These are phyloP conservation scores for Suncus etruscus DNA, from an alignment of 2,113 vertebrate species.

Conservation along the genomic window DNA sequence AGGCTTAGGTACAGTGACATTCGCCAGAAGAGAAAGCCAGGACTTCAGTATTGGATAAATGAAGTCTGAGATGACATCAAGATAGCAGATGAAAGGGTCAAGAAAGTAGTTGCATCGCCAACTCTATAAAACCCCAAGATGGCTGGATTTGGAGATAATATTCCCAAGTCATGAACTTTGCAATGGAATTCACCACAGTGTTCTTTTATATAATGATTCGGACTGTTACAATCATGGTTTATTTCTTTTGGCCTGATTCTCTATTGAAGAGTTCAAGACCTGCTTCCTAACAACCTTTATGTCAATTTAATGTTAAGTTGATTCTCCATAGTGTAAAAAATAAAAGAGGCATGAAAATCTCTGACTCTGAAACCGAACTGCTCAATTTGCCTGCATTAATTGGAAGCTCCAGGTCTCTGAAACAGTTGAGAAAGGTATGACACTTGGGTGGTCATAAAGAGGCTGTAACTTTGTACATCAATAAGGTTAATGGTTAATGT, in stretches of 20 bases:
- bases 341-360: slow-evolving; percentile 39
- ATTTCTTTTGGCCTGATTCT: slow-evolving; percentile 62
- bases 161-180: slow-evolving; percentile 70
- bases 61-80: slow-evolving; percentile 63
- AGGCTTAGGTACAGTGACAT: slow-evolving; percentile 44
- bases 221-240: slow-evolving; percentile 66
- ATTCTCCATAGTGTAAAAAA: slow-evolving; percentile 44
- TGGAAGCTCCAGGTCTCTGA: slow-evolving; percentile 1
- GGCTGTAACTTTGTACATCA: no score
- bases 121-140: slow-evolving; percentile 51
- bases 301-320: slow-evolving; percentile 60
- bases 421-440: background rate
- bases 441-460: no score
- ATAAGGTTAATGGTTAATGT: no score
- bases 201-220: slow-evolving; percentile 70
- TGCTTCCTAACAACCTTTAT: slow-evolving; percentile 58
- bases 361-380: slow-evolving; percentile 11
- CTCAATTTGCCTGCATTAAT: slow-evolving; percentile 16
- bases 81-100: slow-evolving; percentile 63
- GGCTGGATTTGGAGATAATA: slow-evolving; percentile 59
- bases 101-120: slow-evolving; percentile 34
- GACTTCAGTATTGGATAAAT: slow-evolving; percentile 47
- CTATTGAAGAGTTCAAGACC: slow-evolving; percentile 60
- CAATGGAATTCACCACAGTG: slow-evolving; percentile 63
- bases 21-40: slow-evolving; percentile 63